Percentiles rank a stretch among this genome's conserved stretches.
phyloP scores from a whole-genome alignment of 2,888 invertebrate species.

The Alloplasta piceator region DNA sequence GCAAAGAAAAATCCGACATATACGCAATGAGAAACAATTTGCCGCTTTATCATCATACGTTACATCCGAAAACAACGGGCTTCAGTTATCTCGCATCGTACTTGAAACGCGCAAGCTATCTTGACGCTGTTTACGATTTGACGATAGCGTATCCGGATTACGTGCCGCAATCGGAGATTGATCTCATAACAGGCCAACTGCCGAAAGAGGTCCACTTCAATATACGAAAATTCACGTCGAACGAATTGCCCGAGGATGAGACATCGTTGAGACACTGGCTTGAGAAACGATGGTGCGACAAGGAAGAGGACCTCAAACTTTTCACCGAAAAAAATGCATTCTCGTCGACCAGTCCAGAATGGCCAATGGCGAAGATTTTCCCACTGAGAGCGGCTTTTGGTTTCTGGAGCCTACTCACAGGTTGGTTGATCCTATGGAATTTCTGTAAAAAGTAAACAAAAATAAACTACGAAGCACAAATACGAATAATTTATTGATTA shows the following conservation, averaged over 20 bases:
- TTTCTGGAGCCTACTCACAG: constrained; percentile 87
- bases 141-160: constrained; percentile 93
- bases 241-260: constrained; percentile 86
- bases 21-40: constrained; percentile 89
- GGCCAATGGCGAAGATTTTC: constrained; percentile 79
- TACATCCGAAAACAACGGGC: constrained; percentile 95
- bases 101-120: constrained; percentile 85
- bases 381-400: constrained; percentile 85
- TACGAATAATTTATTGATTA: no score
- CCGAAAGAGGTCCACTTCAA: constrained; percentile 91
- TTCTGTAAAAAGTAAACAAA: background rate
- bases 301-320: constrained; percentile 86
- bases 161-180: constrained; percentile 90
- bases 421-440: constrained; percentile 57
- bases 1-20: constrained; percentile 88
- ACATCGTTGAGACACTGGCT: constrained; percentile 86
- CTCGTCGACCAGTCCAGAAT: constrained; percentile 74
- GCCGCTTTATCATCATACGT: constrained; percentile 89
- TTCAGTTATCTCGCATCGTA: constrained; percentile 87
- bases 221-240: constrained; percentile 87
- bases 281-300: constrained; percentile 87
- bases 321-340: constrained; percentile 86
- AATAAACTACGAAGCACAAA: background rate
- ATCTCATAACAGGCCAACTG: constrained; percentile 88
- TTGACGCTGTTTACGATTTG: constrained; percentile 93